These are phyloP conservation scores for Lottia gigantea DNA, from an alignment of 2,888 invertebrate species.

Conservation along the genomic window DNA sequence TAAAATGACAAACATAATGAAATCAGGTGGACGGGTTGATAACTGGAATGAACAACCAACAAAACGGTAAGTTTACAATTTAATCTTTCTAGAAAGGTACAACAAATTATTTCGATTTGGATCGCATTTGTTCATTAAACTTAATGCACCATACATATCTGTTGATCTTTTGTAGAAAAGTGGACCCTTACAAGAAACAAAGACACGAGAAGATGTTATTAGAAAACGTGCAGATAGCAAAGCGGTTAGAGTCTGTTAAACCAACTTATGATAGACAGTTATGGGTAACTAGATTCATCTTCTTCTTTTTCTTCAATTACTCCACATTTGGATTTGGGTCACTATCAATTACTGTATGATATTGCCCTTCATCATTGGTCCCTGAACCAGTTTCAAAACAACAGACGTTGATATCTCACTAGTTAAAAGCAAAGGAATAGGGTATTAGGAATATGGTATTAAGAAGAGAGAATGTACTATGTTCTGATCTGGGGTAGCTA, in stretches of 20 bases:
- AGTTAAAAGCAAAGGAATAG: no score
- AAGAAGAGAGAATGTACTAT: no score
- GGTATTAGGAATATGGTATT: no score
- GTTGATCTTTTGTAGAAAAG: slow-evolving; percentile 22
- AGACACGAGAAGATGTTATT: slow-evolving; percentile 49
- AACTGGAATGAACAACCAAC: slow-evolving; percentile 60
- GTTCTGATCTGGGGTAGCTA: no score
- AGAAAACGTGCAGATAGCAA: slow-evolving; percentile 59
- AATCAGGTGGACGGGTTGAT: slow-evolving; percentile 49
- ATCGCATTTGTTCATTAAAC: no score
- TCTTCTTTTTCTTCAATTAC: no score
- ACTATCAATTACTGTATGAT: no score
- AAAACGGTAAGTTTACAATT: slow-evolving; percentile 39
- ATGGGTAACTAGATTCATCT: slow-evolving; percentile 41
- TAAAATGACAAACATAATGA: slow-evolving; percentile 61
- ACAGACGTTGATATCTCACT: no score
- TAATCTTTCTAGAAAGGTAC: not conserved
- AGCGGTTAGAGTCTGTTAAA: slow-evolving; percentile 48
- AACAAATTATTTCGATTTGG: no score
- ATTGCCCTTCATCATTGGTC: no score
- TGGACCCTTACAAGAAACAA: slow-evolving; percentile 46
- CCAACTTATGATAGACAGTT: slow-evolving; percentile 48
- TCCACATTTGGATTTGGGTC: no score
- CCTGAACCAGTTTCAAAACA: no score
- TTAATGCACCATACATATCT: not conserved